Percentiles rank a stretch among this genome's conserved stretches.
Conservation (phyloP, 2,113 vertebrate species). For the Sphaerodactylus townsendi region DNA sequence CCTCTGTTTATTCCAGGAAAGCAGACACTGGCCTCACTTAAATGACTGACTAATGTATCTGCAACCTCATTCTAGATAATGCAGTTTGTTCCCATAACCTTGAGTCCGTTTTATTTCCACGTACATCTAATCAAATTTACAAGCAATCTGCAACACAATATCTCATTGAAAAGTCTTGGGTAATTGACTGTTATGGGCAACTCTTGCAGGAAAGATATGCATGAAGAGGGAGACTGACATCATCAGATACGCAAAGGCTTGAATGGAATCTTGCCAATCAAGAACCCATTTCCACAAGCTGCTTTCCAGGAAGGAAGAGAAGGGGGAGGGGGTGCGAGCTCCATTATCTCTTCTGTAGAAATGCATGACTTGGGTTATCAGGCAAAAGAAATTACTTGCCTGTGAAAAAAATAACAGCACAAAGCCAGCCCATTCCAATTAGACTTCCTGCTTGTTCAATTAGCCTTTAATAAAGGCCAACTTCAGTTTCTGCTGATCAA, state of each 20-base stretch:
- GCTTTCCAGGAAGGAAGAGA: background rate
- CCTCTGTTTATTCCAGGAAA: background rate
- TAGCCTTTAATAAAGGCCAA: background rate
- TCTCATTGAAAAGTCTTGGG: background rate
- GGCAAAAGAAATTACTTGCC: background rate
- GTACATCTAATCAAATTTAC: conserved; percentile 1
- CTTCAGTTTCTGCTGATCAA: background rate
- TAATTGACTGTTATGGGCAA: background rate
- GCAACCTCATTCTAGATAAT: background rate
- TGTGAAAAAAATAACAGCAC: background rate
- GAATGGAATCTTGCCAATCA: background rate
- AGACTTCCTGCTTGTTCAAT: background rate
- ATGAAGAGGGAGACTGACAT: background rate
- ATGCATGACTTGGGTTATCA: background rate
- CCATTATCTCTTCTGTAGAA: background rate
- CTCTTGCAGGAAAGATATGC: background rate
- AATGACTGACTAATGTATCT: background rate
- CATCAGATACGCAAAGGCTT: background rate
- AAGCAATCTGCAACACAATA: background rate
- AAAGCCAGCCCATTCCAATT: background rate
- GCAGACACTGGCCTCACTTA: background rate
- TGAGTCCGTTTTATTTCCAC: background rate
- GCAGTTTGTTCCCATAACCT: background rate
- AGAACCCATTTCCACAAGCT: background rate
- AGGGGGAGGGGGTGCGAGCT: background rate